Base-by-base conservation (phyloP, 2,113 vertebrate species). In the Atherinomorus stipes region DNA sequence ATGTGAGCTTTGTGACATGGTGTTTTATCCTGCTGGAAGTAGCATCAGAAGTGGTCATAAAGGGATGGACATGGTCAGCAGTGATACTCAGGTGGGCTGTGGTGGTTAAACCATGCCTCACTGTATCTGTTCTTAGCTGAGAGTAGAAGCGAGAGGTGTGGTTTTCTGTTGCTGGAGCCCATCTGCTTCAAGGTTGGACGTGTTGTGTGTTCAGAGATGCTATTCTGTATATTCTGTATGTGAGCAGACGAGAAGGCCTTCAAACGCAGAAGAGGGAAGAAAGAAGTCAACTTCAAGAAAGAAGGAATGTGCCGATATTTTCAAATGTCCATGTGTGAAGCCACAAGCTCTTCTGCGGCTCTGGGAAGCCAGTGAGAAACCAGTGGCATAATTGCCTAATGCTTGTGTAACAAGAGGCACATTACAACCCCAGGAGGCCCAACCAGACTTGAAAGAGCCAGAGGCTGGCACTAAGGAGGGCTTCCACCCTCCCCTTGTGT, bases 381-480 rank as follows among this genome's bases (percentile, higher is more conserved):
- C 86, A 91, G 79, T 90, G 90, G 85, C 75, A 77, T 92, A 91
- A 93, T 91, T 91, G 87, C 85, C 86, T 89, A 91, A 92, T 91
- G 85, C 85, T 77, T 84, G 85, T 92, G 88, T 92, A 91, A 93
- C 91, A 90, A 90, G 88, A 91, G 84, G 87, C 84, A 85, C 88
- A 90, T 92, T 91, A 89, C 74, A 87, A 88, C 87, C 86, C 81
- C 83, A 83, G 91, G 90, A 90, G 87, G 91, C 83, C 85, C 74
- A 44, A 72, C 68, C 77, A 74, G 78, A 85, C 90, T 62, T 90
- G 67, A 88, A 91, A 90, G 89, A 83, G 77, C 47, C 71, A 80
- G 63, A 69, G 76, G 78, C 80, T 88, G 76, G 81, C 65, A 85
- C 66, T 64, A 56, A 78, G 83, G 68, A 51, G 68, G 57, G 56